A percentile compares a stretch with the other conserved stretches of the same genome.
These are phyloP conservation scores for Amiota minor DNA, from an alignment of 2,888 invertebrate species.

Conservation along the genomic window DNA sequence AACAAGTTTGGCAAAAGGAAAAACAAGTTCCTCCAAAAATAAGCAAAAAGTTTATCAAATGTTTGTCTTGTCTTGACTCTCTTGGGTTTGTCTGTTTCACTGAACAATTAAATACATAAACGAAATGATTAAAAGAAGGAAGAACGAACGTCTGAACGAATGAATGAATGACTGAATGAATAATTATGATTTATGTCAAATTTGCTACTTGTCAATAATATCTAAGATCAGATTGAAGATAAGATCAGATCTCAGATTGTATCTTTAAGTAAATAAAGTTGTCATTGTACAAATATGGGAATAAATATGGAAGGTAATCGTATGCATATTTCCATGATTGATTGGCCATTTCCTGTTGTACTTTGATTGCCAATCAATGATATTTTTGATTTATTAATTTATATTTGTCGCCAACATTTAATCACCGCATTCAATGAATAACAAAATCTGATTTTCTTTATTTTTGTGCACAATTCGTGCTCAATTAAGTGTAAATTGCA, in stretches of 20 bases:
- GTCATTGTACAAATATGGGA: neutral
- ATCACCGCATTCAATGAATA: neutral
- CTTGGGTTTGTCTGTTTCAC: no score
- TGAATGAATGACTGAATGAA: neutral
- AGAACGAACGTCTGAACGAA: neutral
- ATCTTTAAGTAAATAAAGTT: neutral
- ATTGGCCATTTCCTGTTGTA: neutral
- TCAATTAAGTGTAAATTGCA: constrained; percentile 35
- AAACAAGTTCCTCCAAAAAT: constrained; percentile 15
- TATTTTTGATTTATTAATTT: neutral
- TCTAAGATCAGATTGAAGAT: neutral
- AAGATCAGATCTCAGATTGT: constrained; percentile 1
- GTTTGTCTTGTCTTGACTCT: neutral
- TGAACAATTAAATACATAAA: neutral
- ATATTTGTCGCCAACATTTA: neutral
- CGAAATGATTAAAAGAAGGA: neutral
- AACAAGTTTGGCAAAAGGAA: constrained; percentile 5
- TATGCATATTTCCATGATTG: neutral
- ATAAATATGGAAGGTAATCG: neutral
- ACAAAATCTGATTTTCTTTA: neutral
- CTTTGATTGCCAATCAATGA: neutral
- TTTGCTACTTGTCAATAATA: neutral
- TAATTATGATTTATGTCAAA: constrained; percentile 16
- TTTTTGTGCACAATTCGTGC: constrained; percentile 43
- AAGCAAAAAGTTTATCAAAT: neutral